These are phyloP conservation scores for Microtus oregoni DNA, from an alignment of 2,113 vertebrate genomes.

Conservation along the genomic window DNA sequence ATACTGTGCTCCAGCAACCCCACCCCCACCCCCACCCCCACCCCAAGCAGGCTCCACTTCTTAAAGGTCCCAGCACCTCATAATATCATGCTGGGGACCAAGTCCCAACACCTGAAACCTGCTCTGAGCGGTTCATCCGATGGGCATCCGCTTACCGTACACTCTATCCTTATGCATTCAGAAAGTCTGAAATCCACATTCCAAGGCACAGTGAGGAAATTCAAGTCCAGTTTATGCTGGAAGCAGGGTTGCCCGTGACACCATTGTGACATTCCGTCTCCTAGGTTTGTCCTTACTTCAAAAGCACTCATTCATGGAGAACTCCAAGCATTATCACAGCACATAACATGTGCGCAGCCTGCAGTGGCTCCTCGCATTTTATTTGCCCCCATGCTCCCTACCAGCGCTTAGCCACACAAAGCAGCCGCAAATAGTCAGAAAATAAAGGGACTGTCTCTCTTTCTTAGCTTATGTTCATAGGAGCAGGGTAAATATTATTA, in stretches of 20 bases:
- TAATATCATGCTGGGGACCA: background rate
- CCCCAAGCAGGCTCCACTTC: background rate
- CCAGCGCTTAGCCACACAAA: rapidly evolving
- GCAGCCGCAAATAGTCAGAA: no score
- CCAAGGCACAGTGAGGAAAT: background rate
- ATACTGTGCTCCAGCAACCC: background rate
- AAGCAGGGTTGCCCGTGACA: background rate
- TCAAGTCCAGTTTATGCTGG: background rate
- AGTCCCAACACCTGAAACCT: background rate
- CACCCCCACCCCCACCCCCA: background rate
- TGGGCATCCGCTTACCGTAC: background rate
- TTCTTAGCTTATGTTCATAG: background rate
- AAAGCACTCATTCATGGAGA: conserved; percentile 12
- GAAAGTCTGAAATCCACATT: background rate
- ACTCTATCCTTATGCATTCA: background rate
- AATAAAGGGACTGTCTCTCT: background rate
- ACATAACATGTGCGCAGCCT: background rate
- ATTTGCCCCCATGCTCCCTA: background rate
- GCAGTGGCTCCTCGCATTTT: background rate
- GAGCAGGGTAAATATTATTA: background rate
- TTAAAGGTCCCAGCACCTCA: background rate
- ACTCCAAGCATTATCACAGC: background rate
- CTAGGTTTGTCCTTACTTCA: background rate
- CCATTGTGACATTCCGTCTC: background rate
- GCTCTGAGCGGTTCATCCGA: rapidly evolving